Evolutionary conservation across 2,113 vertebrate genomes (phyloP).

Genomic region (Verasper variegatus): DNA sequence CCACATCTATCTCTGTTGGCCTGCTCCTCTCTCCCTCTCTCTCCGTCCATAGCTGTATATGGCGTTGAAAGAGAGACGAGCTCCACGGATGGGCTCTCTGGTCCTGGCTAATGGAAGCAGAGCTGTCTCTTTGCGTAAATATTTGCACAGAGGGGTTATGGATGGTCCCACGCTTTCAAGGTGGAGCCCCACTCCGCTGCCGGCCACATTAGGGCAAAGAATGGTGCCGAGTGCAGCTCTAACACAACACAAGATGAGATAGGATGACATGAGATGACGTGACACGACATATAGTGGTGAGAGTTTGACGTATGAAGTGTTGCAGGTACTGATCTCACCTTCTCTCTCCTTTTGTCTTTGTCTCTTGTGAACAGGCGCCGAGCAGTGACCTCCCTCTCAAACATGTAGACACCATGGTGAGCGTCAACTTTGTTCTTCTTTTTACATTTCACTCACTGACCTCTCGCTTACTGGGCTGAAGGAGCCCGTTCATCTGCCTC

Average conservation of each 20-base stretch:
- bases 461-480: background rate
- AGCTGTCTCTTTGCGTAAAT: conserved; percentile 76
- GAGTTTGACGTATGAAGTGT: background rate
- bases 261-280: background rate
- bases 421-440: conserved; percentile 49
- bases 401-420: conserved; percentile 88
- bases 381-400: conserved; percentile 84
- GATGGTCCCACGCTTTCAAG: conserved; percentile 67
- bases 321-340: conserved; percentile 23
- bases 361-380: conserved; percentile 75
- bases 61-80: conserved; percentile 51
- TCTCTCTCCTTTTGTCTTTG: conserved; percentile 55
- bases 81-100: conserved; percentile 44
- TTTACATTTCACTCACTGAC: background rate
- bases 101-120: conserved; percentile 66
- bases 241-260: conserved; percentile 3
- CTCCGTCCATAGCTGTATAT: conserved; percentile 72
- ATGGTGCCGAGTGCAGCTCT: conserved; percentile 40
- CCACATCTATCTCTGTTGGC: background rate
- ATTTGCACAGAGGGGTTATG: conserved; percentile 70
- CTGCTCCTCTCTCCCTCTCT: conserved; percentile 23
- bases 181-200: conserved; percentile 56
- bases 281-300: background rate
- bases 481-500: background rate
- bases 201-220: conserved; percentile 76